Percentiles rank a stretch among this genome's conserved stretches.
phyloP scores from a whole-genome alignment of 1,140 invertebrate genomes.

The Marisa cornuarietis region DNA sequence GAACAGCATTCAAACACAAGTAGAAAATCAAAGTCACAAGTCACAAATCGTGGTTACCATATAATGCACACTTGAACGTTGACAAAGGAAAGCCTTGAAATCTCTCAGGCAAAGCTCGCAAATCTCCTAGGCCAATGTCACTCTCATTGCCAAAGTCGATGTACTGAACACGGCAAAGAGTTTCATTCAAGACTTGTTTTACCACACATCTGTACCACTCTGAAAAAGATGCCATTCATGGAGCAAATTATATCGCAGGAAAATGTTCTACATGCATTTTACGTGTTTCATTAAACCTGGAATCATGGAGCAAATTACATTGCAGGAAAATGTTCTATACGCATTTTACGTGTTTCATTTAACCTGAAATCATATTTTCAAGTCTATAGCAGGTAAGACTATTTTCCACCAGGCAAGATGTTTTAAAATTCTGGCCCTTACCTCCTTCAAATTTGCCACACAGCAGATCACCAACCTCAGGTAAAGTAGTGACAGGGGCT shows the following conservation, averaged over 20 bases:
- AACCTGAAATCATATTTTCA: too few species aligned
- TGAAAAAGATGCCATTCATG: too few species aligned
- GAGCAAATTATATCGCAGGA: too few species aligned
- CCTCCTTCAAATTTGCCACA: conserved; percentile 25
- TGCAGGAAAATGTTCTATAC: too few species aligned
- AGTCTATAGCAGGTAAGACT: too few species aligned
- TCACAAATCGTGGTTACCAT: neutral
- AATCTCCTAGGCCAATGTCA: neutral
- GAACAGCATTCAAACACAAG: too few species aligned
- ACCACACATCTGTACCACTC: conserved; percentile 36
- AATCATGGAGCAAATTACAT: too few species aligned
- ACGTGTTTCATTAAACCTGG: too few species aligned
- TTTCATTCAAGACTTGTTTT: conserved; percentile 5
- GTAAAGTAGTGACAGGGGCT: too few species aligned
- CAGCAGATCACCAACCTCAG: conserved; percentile 26
- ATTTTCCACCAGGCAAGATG: neutral
- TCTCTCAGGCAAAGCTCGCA: conserved; percentile 1
- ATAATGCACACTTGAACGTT: neutral
- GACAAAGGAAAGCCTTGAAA: neutral
- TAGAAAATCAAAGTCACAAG: too few species aligned
- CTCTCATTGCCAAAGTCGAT: conserved; percentile 35
- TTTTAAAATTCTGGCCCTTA: conserved; percentile 1
- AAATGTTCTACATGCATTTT: too few species aligned
- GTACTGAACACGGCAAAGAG: conserved; percentile 17
- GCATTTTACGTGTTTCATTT: too few species aligned